Conservation (phyloP, 2,113 vertebrate genomes). For the Otus sunia region DNA sequence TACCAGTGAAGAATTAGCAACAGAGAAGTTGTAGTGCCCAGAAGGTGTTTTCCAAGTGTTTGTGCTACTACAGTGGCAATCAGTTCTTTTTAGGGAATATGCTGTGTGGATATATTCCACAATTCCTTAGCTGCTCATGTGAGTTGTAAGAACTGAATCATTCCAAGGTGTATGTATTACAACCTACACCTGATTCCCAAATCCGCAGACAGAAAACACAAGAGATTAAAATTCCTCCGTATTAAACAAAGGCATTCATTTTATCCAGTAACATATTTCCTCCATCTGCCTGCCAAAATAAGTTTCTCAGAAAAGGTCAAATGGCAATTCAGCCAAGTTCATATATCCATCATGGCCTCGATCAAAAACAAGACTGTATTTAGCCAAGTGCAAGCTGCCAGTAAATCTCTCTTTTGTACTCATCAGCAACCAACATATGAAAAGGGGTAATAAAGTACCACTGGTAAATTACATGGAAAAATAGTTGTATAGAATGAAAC, state of each 20-base stretch:
- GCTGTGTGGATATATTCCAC: background rate
- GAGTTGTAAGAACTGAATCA: background rate
- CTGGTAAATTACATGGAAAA: background rate
- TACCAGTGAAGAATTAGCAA: background rate
- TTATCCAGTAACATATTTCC: constrained; percentile 23
- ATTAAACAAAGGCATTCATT: constrained; percentile 40
- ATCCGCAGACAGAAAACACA: constrained; percentile 26
- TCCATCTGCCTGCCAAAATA: constrained; percentile 36
- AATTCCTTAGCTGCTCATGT: background rate
- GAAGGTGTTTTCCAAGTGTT: background rate
- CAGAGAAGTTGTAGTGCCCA: background rate
- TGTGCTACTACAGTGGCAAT: background rate
- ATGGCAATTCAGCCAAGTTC: constrained; percentile 25
- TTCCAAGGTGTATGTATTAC: background rate
- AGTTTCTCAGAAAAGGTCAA: constrained; percentile 51
- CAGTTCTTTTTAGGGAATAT: background rate
- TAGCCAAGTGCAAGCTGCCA: background rate
- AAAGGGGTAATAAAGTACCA: background rate
- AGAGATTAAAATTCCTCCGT: constrained; percentile 40
- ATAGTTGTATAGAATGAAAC: background rate
- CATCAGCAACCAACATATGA: background rate
- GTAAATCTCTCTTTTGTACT: constrained; percentile 11
- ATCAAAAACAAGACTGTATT: constrained; percentile 11
- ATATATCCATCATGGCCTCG: background rate
- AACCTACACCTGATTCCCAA: constrained; percentile 17